Evolutionary conservation across 2,797 vertebrate genomes (phyloP).

Genomic region (Sebastes vulpes): DNA sequence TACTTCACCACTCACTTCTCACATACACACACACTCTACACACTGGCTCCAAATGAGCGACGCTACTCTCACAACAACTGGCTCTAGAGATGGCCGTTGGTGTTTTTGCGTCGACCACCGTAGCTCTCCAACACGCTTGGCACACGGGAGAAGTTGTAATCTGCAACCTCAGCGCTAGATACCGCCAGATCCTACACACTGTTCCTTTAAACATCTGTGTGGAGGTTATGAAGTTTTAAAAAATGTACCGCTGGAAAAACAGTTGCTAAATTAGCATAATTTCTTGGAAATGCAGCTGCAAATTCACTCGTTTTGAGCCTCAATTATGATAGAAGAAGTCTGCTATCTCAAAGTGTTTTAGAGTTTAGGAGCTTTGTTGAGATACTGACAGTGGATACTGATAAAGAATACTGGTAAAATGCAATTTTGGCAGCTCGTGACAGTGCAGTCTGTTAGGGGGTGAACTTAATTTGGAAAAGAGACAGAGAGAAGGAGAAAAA

Average conservation of each 20-base stretch:
- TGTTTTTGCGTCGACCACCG: accelerated
- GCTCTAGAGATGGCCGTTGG: no score
- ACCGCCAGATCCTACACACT: no score
- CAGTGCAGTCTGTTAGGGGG: not conserved
- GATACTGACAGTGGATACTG: not conserved
- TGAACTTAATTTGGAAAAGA: not conserved
- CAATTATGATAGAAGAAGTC: not conserved
- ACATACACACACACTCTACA: no score
- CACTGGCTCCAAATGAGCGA: no score
- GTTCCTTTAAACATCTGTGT: not conserved
- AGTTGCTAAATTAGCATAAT: not conserved
- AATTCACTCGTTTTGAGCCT: not conserved
- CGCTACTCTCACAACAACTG: no score
- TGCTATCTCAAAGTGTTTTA: no score
- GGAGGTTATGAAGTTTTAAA: not conserved
- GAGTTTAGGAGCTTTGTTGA: not conserved
- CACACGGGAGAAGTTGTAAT: no score
- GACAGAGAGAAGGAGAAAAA: not conserved
- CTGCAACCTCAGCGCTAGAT: no score
- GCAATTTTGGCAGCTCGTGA: not conserved
- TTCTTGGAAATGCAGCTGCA: not conserved
- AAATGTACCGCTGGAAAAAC: no score
- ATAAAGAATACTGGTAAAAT: not conserved
- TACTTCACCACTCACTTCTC: no score
- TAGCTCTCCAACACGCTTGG: no score